A percentile compares a stretch with the other conserved stretches of the same genome.
Evolutionary conservation across 2,113 vertebrate genomes (phyloP).

Genomic region (Macroglossus sobrinus): DNA sequence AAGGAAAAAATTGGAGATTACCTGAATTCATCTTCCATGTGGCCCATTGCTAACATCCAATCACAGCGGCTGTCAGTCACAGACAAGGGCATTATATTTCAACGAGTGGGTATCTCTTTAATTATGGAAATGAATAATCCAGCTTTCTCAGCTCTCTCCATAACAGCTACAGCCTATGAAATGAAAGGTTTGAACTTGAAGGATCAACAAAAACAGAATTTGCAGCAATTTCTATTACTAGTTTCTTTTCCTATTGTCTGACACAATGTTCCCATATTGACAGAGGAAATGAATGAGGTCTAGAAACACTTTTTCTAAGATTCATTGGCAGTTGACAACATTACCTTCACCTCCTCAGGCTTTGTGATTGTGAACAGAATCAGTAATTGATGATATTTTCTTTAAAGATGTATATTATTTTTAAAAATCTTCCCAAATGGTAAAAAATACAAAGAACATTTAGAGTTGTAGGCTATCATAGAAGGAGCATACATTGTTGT

Average conservation of each 20-base stretch:
- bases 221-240: constrained; percentile 36
- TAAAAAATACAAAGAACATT: constrained; percentile 13
- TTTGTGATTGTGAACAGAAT: constrained; percentile 48
- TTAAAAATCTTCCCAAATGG: constrained; percentile 7
- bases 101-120: constrained; percentile 52
- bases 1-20: constrained; percentile 55
- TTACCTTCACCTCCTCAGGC: constrained; percentile 24
- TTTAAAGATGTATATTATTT: constrained; percentile 17
- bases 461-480: background rate
- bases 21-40: constrained; percentile 58
- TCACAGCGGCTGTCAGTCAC: constrained; percentile 54
- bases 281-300: constrained; percentile 46
- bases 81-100: constrained; percentile 34
- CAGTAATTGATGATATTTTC: constrained; percentile 44
- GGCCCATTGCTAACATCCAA: constrained; percentile 59
- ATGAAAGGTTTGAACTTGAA: constrained; percentile 57
- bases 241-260: constrained; percentile 51
- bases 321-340: background rate
- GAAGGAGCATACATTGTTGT: background rate
- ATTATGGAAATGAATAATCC: constrained; percentile 66
- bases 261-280: constrained; percentile 54
- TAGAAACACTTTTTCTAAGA: constrained; percentile 45
- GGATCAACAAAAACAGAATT: constrained; percentile 46
- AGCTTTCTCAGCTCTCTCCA: background rate
- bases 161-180: constrained; percentile 7